Base-by-base conservation (phyloP, 2,888 invertebrate genomes). In the Petrophora chlorosata region DNA sequence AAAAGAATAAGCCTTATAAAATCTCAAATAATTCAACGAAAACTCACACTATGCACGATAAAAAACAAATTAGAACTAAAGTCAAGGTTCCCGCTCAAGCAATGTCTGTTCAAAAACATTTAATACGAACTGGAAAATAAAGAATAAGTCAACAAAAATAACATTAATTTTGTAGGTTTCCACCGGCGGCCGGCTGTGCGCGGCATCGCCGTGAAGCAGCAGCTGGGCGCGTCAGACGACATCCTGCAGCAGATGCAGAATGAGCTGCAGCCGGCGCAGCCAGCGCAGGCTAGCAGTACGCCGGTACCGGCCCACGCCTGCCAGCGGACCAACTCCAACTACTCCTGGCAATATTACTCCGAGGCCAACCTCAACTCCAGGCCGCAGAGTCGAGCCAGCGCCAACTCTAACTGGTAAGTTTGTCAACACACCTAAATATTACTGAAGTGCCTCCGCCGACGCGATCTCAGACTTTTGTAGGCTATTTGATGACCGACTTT, bases 131-230 rank as follows among this genome's bases (percentile, higher is more conserved):
- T n/a, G n/a, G n/a, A n/a, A n/a, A n/a, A n/a, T n/a, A n/a, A n/a
- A n/a, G n/a, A n/a, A n/a, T n/a, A n/a, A n/a, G n/a, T n/a, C n/a
- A n/a, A n/a, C n/a, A n/a, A n/a, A n/a, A n/a, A n/a, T n/a, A 59
- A 41, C 5, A 8, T 38, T 0, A n/a, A 28, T 17, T 17, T 15
- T 33, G 2, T 40, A 91, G 91, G 91, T 0, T 97, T 97, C 78
- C 95, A 96, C 69, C 92, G 96, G 23, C 91, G 97, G n/a, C 97
- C 97, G 0, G 96, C 96, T 0, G 97, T 97, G 1, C 92, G 96
- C 0, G 97, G 97, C 0, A 97, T 97, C 55, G 82, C 85, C 0
- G 76, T 82, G 22, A 97, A 97, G 72, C 95, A 96, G n/a, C 93
- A 95, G 58, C 94, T 96, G 56, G 95, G 95, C 7, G 94, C 95